Base-by-base conservation (phyloP, 2,113 vertebrate species). In the Barnardius zonarius region DNA sequence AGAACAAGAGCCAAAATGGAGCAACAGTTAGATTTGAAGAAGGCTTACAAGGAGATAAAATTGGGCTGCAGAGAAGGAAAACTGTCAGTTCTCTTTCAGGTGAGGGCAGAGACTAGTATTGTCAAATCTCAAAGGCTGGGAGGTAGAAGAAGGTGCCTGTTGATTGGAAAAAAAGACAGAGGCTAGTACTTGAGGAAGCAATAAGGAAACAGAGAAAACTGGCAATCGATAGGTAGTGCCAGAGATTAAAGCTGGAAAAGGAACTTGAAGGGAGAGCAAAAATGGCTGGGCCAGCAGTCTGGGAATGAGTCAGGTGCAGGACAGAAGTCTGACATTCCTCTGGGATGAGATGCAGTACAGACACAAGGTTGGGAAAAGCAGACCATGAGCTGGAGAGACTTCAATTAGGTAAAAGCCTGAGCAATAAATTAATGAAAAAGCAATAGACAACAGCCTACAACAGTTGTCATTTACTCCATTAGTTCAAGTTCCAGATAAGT, bases 131-230 rank as follows among this genome's bases (percentile, higher is more conserved):
- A 46, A 33, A 37, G 37, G 28, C 25, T 74, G 69, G 28, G 10
- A 69, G 23, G 27, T 22, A 6, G 25, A 82, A 70, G 41, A 18
- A 39, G 4, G 41, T 0, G 0, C 44, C 13, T 4, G 8, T 2
- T 25, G 55, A 2, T 15, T 62, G 15, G 33, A 37, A 88, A 70
- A 69, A 46, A 51, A 33, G 7, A n/a, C 3, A 9, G 33, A 49
- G 49, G 3, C 7, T 74, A 25, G 18, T 35, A 41, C 43, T 61
- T 62, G 18, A 43, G 37, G 46, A 46, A 66, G 11, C 6, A 68
- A 49, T 6, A 51, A 33, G 11, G 9, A 13, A 82, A 70, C 12
- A 46, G 12, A 61, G 24, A 44, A 84, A 81, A 92, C 64, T 13
- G 33, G n/a, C 41, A 51, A 69, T 67, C 67, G n/a, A 10, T 5